A percentile compares a stretch with the other conserved stretches of the same genome.
phyloP scores from a whole-genome alignment of 1,140 invertebrate species.

The Brachionus manjavacas region DNA sequence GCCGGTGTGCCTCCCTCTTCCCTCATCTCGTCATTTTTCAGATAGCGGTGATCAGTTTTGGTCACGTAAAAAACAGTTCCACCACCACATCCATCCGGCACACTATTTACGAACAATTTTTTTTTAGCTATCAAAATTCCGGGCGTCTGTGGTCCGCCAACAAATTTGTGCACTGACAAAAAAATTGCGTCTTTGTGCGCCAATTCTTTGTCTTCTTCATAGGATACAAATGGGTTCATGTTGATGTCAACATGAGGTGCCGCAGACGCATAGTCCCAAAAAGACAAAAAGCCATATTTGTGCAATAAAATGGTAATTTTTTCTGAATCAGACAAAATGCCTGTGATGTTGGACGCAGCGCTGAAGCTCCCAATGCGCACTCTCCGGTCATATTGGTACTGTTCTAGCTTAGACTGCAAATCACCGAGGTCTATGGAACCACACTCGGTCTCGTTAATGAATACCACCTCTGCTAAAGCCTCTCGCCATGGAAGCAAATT shows the following conservation, averaged over 20 bases:
- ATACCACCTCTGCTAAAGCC: conserved; percentile 70
- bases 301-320: conserved; percentile 75
- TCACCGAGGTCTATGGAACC: conserved; percentile 66
- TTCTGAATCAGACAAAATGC: conserved; percentile 76
- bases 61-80: conserved; percentile 49
- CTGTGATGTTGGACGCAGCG: conserved; percentile 80
- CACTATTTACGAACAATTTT: conserved; percentile 46
- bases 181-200: conserved; percentile 82
- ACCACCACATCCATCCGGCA: conserved; percentile 47
- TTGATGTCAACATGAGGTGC: conserved; percentile 74
- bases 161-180: conserved; percentile 83
- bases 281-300: conserved; percentile 72
- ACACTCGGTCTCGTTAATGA: conserved; percentile 70
- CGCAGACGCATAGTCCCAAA: conserved; percentile 82
- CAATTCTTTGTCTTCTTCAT: conserved; percentile 57
- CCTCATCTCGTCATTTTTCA: conserved; percentile 45
- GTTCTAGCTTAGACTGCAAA: not conserved
- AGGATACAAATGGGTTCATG: conserved; percentile 68
- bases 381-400: conserved; percentile 44
- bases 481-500: conserved; percentile 79
- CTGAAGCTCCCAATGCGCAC: conserved; percentile 74
- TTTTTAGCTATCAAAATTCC: conserved; percentile 48
- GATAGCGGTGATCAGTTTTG: conserved; percentile 43
- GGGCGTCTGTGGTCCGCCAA: conserved; percentile 81
- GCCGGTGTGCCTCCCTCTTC: conserved; percentile 48